phyloP scores from a whole-genome alignment of 2,888 invertebrate genomes.

The Lepidochrysops patricia region DNA sequence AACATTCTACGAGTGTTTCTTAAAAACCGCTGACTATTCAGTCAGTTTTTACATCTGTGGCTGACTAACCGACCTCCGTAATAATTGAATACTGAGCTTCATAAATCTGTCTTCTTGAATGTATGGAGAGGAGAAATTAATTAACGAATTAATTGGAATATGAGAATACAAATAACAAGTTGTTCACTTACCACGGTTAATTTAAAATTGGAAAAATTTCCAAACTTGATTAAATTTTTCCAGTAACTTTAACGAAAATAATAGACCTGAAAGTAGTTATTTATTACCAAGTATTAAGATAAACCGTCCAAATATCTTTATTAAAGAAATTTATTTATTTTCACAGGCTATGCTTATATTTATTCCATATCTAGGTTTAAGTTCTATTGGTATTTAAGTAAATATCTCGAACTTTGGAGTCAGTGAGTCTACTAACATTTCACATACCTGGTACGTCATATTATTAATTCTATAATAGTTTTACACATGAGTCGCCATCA shows the following conservation, averaged over 20 bases:
- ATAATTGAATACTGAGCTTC: constrained; percentile 2
- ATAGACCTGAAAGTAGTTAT: too few relatives aligned
- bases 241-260: not conserved
- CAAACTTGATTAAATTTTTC: not conserved
- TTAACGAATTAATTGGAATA: not conserved
- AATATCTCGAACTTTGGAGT: not conserved
- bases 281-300: too few relatives aligned
- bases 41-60: not conserved
- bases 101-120: constrained; percentile 3
- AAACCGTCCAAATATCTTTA: too few relatives aligned
- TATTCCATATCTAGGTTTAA: too few relatives aligned
- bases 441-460: not conserved
- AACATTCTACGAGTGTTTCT: too few relatives aligned
- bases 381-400: not conserved
- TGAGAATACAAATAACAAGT: not conserved
- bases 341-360: too few relatives aligned
- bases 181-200: not conserved
- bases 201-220: not conserved
- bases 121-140: not conserved
- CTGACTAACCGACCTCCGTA: not conserved
- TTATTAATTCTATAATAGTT: not conserved
- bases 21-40: too few relatives aligned
- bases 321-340: too few relatives aligned
- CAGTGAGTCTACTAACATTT: not conserved
- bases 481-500: not conserved